Base-by-base conservation (phyloP, 2,888 invertebrate genomes). In the Drosophila mercatorum region DNA sequence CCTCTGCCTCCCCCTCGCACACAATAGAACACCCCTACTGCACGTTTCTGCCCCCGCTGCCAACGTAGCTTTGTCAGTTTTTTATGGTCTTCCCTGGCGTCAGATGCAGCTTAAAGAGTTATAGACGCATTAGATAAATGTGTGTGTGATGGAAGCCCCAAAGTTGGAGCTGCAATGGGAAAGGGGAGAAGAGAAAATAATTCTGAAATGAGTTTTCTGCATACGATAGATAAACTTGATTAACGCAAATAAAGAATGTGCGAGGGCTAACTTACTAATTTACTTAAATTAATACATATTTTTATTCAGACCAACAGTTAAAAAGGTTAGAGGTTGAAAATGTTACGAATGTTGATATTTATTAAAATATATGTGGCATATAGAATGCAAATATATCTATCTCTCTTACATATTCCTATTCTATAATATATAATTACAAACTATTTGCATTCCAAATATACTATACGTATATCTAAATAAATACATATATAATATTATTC, bases 91-190 rank as follows among this genome's bases (percentile, higher is more conserved):
- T 52, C 26, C 38, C 34, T 28, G 17, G 31, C 47, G 40, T 41
- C 56, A 52, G 47, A 68, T 75, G 53, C 60, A 58, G 57, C 41
- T 71, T 36, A 36, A 36, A 53, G 66, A 68, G 49, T 66, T 44
- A 22, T n/a, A 49, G 58, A 22, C 43, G 31, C 58, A 52, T 44
- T 58, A 49, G 34, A 41, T 10, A 59, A 47, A 47, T 26, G 40
- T 11, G 41, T 17, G 47, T 31, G 31, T 11, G 41, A 43, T 17
- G 34, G 22, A 49, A 36, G 10, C 11, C 28, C 11, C 26, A 26
- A 44, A 26, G 31, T 38, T 17, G 17, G 3, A 40, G 6, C 6
- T 11, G 40, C 3, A 17, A 38, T 3, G 10, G 1, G 12, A 11
- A 11, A 40, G 10, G 38, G 12, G 52, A 11, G 34, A 8, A 40